Evolutionary conservation across 1,140 invertebrate genomes (phyloP), one percentile per base, ranked within the genome.

Genomic region (Helicoverpa zea): DNA sequence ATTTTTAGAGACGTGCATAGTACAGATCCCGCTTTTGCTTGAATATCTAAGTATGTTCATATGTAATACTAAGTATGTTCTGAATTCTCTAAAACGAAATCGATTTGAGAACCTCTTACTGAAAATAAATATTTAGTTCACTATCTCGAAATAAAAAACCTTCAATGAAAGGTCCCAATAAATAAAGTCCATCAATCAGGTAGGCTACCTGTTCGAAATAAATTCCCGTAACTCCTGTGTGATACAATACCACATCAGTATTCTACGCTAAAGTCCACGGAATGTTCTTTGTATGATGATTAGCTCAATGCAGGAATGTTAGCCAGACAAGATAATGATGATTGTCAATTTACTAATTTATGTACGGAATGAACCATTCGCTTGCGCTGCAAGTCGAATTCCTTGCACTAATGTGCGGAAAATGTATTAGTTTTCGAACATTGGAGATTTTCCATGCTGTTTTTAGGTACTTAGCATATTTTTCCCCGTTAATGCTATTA

Each of bases 251-350:
- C 16, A 49, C 43, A 68, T 68, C 64, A 68, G 43, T 68, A 47
- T 64, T 13, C 61, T 43, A 23, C 63, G 56, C 9, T n/a, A n/a
- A 66, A 66, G 43, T 49, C 63, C 43, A 16, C 18, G 63, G 63
- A 66, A 66, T 66, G 63, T 66, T 18, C 63, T 66, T 66, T 66
- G 63, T 66, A 66, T 66, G 63, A 66, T 49, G 63, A 66, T 66
- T 49, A 66, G 63, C 63, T 47, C 43, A 66, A 47, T 66, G 63
- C 11, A 49, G 63, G 63, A 66, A 66, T 66, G 63, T 16, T 47
- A 2, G 16, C 16, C 43, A 10, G 63, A 16, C 35, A 66, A 66
- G 35, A 47, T 18, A 49, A 47, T 43, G 43, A 66, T 43, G 43
- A 18, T 49, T 49, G 63, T 18, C 63, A 66, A 66, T 66, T 66